These are phyloP conservation scores for Cossypha caffra DNA, from an alignment of 2,797 vertebrate species.

Conservation along the genomic window DNA sequence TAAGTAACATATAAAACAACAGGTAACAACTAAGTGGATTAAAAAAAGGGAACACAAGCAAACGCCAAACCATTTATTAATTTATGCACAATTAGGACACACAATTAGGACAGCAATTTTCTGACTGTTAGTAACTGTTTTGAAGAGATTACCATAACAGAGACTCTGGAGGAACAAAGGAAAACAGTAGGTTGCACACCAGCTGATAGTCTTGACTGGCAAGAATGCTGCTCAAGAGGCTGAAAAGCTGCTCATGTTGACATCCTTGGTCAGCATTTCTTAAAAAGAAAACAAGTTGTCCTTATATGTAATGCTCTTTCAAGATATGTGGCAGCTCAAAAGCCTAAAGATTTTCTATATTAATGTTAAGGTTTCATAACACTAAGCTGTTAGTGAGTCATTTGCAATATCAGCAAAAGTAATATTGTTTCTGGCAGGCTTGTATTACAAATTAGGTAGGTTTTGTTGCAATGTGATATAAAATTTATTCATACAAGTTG, in stretches of 20 bases:
- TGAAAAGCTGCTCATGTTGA: neutral
- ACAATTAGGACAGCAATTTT: neutral
- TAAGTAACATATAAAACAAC: neutral
- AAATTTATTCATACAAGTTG: neutral
- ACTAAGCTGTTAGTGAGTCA: neutral
- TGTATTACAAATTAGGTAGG: neutral
- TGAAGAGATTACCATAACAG: neutral
- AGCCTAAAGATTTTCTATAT: neutral
- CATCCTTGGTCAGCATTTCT: neutral
- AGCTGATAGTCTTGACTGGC: neutral
- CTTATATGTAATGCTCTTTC: neutral
- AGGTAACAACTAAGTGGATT: neutral
- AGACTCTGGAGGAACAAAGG: neutral
- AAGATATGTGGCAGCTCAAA: neutral
- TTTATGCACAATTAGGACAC: neutral
- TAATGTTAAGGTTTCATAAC: neutral
- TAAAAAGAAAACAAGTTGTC: neutral
- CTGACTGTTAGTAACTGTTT: neutral
- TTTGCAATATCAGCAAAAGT: neutral
- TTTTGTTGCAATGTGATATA: neutral
- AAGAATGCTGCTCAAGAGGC: neutral
- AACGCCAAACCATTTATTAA: neutral
- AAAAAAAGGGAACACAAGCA: neutral
- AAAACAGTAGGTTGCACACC: neutral
- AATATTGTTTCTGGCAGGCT: neutral